These are phyloP conservation scores for Drosophila sucinea DNA, from an alignment of 1,140 invertebrate species.

Conservation along the genomic window DNA sequence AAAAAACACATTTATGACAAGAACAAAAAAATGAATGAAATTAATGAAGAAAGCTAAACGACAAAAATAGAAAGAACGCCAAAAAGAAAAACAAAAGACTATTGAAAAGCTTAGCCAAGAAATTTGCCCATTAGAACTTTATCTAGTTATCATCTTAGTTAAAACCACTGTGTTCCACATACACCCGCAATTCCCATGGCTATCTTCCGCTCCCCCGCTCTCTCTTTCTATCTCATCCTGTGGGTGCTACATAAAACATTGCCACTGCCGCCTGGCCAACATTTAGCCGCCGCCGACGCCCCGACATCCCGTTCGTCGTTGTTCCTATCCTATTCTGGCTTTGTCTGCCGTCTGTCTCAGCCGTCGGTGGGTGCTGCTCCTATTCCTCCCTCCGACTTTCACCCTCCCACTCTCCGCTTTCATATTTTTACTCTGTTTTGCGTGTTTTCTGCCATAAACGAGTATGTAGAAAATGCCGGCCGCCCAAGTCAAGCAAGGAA, in stretches of 20 bases:
- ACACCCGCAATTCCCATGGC: slow-evolving; percentile 47
- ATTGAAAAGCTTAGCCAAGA: neutral
- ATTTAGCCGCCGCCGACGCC: slow-evolving; percentile 53
- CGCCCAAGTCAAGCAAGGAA: slow-evolving; percentile 12
- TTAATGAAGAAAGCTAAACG: no score
- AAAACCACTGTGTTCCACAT: slow-evolving; percentile 28
- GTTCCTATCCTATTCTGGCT: slow-evolving; percentile 35
- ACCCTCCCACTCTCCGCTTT: slow-evolving; percentile 6
- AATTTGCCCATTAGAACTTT: neutral
- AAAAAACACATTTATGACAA: no score
- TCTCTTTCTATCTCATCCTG: slow-evolving; percentile 3
- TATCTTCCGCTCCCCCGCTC: slow-evolving; percentile 25
- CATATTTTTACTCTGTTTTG: slow-evolving; percentile 55
- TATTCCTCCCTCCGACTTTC: neutral
- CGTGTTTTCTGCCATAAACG: slow-evolving; percentile 28
- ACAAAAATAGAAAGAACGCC: no score
- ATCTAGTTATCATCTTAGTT: slow-evolving; percentile 3
- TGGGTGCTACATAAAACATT: slow-evolving; percentile 70
- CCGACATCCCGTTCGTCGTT: neutral
- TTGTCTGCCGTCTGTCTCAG: slow-evolving; percentile 60
- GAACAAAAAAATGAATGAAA: no score
- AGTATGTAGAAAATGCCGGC: slow-evolving; percentile 24
- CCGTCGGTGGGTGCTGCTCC: slow-evolving; percentile 32
- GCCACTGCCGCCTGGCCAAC: slow-evolving; percentile 56
- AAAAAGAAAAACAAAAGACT: neutral